Base-by-base conservation (phyloP, 2,888 invertebrate species). In the Mythimna impura region DNA sequence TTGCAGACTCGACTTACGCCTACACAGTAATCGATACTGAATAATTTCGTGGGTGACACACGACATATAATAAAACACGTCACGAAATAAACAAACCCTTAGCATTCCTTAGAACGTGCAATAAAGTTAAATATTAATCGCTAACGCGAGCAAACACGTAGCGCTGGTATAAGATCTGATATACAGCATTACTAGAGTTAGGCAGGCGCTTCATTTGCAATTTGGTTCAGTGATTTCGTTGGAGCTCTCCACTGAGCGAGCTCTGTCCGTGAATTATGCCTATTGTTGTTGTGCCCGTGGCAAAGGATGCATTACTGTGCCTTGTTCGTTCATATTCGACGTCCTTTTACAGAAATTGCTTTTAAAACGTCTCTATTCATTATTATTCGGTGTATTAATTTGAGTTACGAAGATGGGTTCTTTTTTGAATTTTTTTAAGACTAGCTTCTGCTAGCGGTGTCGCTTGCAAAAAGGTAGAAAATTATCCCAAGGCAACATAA, bases 201-300 rank as follows among this genome's bases (percentile, higher is more conserved):
- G 85, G 84, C 85, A 82, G 86, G 84, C 82, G 88, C 90, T 93
- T 93, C 93, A 93, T 93, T 94, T 93, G 91, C 90, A 91, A 92
- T 93, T 93, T 93, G 93, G 93, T 93, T 91, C 93, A 93, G 91
- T 93, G 93, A 93, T 93, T 93, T 90, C 89, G 91, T 90, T 91
- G 89, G 87, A 89, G 88, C 90, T 89, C 91, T 92, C 89, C 86
- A 90, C 88, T 83, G 89, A 86, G 84, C 86, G 87, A 86, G 85
- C 82, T 86, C 80, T 85, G 86, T 85, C 86, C 89, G 89, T 91
- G 91, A 94, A 93, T 93, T 92, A 93, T 90, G 86, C 86, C 92
- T 88, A 93, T 93, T 93, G 93, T 93, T 91, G 89, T 90, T 91
- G 88, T 90, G 88, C 80, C 87, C 88, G 86, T 83, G 81, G 85